Conservation (phyloP, 2,797 vertebrate species). For the Pangasius sanitwongsei region DNA sequence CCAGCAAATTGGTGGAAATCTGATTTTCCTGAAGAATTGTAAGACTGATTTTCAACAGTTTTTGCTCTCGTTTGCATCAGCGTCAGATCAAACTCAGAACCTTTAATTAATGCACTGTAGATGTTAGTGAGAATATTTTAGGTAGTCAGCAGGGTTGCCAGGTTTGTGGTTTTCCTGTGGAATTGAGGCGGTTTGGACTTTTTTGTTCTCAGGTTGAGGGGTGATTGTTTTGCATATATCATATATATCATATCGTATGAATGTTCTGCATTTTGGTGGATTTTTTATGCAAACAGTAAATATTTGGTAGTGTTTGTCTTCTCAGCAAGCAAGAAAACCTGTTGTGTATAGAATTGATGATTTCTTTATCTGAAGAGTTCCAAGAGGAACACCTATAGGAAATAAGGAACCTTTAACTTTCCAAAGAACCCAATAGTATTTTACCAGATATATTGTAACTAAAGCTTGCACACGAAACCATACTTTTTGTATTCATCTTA, state of each 20-base stretch:
- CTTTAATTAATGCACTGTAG: not conserved
- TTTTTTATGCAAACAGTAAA: not conserved
- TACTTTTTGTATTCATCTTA: not conserved
- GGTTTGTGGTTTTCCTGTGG: not conserved
- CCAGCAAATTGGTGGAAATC: conserved; percentile 4
- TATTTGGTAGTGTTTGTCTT: not conserved
- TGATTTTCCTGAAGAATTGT: not conserved
- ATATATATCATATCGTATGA: not conserved
- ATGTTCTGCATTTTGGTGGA: not conserved
- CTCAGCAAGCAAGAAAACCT: not conserved
- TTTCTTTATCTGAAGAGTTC: not conserved
- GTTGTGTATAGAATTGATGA: not conserved
- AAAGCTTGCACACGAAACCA: not conserved
- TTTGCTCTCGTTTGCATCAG: not conserved
- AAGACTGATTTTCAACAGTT: conserved; percentile 9
- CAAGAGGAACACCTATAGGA: not conserved
- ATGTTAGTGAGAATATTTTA: not conserved
- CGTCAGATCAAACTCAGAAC: not conserved
- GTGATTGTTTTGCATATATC: not conserved
- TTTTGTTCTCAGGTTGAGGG: not conserved
- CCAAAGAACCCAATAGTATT: not conserved
- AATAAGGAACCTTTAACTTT: not conserved
- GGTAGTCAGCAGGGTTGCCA: not conserved
- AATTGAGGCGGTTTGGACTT: not conserved
- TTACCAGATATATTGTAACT: not conserved